Evolutionary conservation across 2,113 vertebrate species (phyloP), one percentile per base, ranked within the genome.

Genomic region (Bubo scandiacus): DNA sequence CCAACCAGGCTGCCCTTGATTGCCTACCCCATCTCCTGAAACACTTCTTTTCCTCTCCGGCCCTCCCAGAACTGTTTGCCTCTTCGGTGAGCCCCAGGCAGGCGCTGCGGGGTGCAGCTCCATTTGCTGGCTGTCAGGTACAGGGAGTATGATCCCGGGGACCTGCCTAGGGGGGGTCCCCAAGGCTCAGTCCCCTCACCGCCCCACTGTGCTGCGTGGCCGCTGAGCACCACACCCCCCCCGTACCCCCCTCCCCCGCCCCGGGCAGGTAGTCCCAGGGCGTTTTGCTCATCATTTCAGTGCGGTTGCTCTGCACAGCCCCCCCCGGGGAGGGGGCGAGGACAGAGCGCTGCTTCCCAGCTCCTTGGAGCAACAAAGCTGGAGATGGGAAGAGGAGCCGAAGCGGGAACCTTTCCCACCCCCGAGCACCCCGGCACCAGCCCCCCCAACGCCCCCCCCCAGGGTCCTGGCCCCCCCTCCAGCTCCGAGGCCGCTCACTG

Each of bases 191-290:
- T 30, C 42, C 36, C 57, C 23, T 34, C 29, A 23, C 36, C 68
- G 10, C 8, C 17, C 20, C 36, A 3, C 17, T 1, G 34, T 4
- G 26, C 43, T 4, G 14, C 43, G 1, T 0, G 40, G 57, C 14
- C 8, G 11, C 59, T 6, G 38, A 75, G 32, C 43, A 45, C 42
- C 43, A 16, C 43, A 43, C 43, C 7, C 43, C 43, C 43, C 43
- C 43, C 43, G 15, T 43, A 15, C 43, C 43, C 42, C 43, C 43
- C 43, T 43, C 43, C 42, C 9, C 32, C 19, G 10, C 40, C 11
- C 15, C 5, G 10, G 42, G 38, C 43, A 13, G 19, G 30, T 38
- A 4, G 30, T 12, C 40, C 23, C 32, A 3, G 29, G 10, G 55
- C 6, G 52, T 5, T 75, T 15, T 34, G 19, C n/a, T 22, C 3